These are phyloP conservation scores for Botrylloides violaceus DNA, from an alignment of 23 tunicate species.

Conservation along the genomic window DNA sequence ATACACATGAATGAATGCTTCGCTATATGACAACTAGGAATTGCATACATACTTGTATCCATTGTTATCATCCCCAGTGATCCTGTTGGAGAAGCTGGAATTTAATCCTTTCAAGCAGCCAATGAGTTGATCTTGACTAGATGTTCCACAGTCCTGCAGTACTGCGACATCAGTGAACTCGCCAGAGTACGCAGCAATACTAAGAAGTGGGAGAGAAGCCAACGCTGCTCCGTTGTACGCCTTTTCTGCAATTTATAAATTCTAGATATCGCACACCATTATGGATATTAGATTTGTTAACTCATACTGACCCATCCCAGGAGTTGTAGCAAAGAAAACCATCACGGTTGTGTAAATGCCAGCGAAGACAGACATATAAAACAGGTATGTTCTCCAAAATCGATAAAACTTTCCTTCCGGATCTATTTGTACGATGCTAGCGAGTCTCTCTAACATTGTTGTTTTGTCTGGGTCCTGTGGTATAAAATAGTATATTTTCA, in stretches of 20 bases:
- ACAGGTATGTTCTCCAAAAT: slow-evolving; percentile 47
- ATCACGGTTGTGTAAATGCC: slow-evolving; percentile 60
- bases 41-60: slow-evolving; percentile 24
- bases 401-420: slow-evolving; percentile 41
- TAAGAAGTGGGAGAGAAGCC: slow-evolving; percentile 9
- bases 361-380: slow-evolving; percentile 26
- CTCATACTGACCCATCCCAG: slow-evolving; percentile 54
- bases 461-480: slow-evolving; percentile 59
- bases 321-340: slow-evolving; percentile 66
- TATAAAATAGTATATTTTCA: no score
- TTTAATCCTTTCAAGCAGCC: slow-evolving; percentile 13
- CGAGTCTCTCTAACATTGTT: slow-evolving; percentile 27
- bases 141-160: not conserved
- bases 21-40: no score
- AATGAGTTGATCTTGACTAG: slow-evolving; percentile 1
- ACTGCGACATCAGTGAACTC: not conserved
- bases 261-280: not conserved
- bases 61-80: not conserved
- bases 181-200: slow-evolving; percentile 19
- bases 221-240: slow-evolving; percentile 43
- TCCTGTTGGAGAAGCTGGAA: slow-evolving; percentile 21
- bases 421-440: slow-evolving; percentile 34
- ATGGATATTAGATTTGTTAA: no score
- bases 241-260: not conserved
- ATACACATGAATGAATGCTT: no score